phyloP scores from a whole-genome alignment of 1,140 invertebrate species.

The Heliconius eleuchia region DNA sequence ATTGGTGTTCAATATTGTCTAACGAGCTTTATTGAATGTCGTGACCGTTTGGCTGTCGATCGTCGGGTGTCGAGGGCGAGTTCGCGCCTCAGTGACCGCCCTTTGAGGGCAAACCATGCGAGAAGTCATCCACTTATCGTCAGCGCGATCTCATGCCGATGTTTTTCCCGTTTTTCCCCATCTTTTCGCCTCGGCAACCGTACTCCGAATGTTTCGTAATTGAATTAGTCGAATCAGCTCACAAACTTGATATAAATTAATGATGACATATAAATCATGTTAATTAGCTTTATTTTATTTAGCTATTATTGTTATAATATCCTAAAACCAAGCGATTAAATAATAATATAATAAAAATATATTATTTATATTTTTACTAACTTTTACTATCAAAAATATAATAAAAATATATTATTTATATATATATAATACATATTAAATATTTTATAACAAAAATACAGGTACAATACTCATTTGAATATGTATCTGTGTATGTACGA shows the following conservation, averaged over 20 bases:
- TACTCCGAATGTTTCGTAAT: slow-evolving; percentile 72
- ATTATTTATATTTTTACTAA: too few relatives aligned
- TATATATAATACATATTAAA: too few relatives aligned
- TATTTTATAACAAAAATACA: too few relatives aligned
- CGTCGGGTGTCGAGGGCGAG: slow-evolving; percentile 45
- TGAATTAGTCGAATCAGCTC: slow-evolving; percentile 66
- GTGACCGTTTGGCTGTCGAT: slow-evolving; percentile 49
- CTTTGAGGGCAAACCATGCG: slow-evolving; percentile 77
- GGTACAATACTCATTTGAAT: too few relatives aligned
- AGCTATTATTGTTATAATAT: neutral
- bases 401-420: too few relatives aligned
- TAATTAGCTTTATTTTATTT: neutral
- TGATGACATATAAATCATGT: slow-evolving; percentile 54
- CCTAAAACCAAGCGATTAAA: neutral
- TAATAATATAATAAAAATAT: neutral
- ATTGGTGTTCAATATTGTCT: slow-evolving; percentile 40
- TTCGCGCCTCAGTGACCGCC: slow-evolving; percentile 63
- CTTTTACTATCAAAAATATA: neutral
- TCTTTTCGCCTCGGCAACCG: slow-evolving; percentile 66
- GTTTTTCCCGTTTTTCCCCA: slow-evolving; percentile 78
- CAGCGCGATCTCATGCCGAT: slow-evolving; percentile 70
- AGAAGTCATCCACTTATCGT: slow-evolving; percentile 78
- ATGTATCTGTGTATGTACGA: neutral
- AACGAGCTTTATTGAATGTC: slow-evolving; percentile 52
- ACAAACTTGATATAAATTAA: slow-evolving; percentile 66